Base-by-base conservation (phyloP, 2,797 vertebrate species). In the Malacoraja senta region DNA sequence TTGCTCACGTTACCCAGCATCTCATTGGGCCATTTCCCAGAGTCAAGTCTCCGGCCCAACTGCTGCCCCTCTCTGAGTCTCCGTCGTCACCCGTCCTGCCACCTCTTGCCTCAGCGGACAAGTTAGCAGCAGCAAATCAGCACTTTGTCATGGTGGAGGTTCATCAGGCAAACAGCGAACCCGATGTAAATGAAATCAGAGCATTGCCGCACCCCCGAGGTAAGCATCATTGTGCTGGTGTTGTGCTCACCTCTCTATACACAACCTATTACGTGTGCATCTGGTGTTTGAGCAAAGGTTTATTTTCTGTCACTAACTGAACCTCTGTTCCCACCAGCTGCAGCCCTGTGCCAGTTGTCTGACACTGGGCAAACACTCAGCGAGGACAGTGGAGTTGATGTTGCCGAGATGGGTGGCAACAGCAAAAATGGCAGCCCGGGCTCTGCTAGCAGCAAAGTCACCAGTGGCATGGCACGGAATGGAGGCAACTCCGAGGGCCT, bases 301-400 rank as follows among this genome's bases (percentile, higher is more conserved):
- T 26, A 76, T 76, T 92, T 92, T 53, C 71, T 26, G 17, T 76
- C 71, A 10, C 94, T 94, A 93, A 95, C 94, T 77, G 93, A 78
- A 1, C 58, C 72, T 93, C 93, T 94, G 1, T 96, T 94, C 0
- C 93, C 94, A 92, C 38, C 96, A 98, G 98, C 98, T 76, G 97
- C 97, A 94, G 98, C 98, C 0, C 97, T 99, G 93, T 98, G 98
- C 93, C 98, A 99, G 97, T 97, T 99, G 94, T 99, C 98, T 0
- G 98, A 99, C 96, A 99, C 98, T 0, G 98, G 98, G 90, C 98
- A 99, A 96, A 99, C 98, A 15, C 97, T 99, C 94, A 99, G 98
- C 0, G 98, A 99, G 95, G 98, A 99, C 97, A 99, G 98, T 3
- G 98, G 98, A 1, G 98, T 99, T 95, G 98, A 99, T 58, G 97